Base-by-base conservation (phyloP, 35 echinoderm and acorn worm species). In the Apostichopus californicus region DNA sequence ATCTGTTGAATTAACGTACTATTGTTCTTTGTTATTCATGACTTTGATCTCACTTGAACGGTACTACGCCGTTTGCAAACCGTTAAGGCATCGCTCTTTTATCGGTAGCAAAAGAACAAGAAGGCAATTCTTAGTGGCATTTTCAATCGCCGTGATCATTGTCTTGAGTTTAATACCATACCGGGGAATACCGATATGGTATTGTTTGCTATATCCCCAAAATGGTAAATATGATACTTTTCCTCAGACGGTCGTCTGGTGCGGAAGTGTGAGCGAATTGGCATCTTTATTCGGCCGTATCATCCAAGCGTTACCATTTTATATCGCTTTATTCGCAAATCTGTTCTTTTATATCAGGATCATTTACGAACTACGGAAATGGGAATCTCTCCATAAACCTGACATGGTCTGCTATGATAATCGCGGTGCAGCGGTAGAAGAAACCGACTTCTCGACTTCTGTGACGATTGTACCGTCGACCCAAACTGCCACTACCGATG, bases 31-130 rank as follows among this genome's bases (percentile, higher is more conserved):
- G 21, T 58, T 59, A 13, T 7, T 85, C 17, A 8, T 59, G 3
- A 85, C 81, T 7, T 18, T 85, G 14, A 85, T 85, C 55, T 85
- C 81, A 8, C 81, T 85, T 15, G 55, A 85, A 9, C 55, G 81
- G 20, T 85, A 85, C n/a, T 59, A 85, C 21, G 81, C 81, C 5
- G 55, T 85, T 10, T 85, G 81, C 18, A 85, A 60, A 25, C 81
- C 81, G 17, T n/a, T 85, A 59, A 1, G 17, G 3, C 81, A 59
- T 25, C 55, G 54, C 17, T 18, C 15, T 18, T 59, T 85, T n/a
- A 59, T 58, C 4, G 23, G 81, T 55, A 57, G 55, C 14, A 58
- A 58, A 9, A 85, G 81, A n/a, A 26, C 55, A 10, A 85, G 55
- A 85, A 56, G 81, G 2, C 81, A 58, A 1, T 57, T 84, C 54